phyloP scores from a whole-genome alignment of 1,140 invertebrate genomes.

The Odontomachus brunneus region DNA sequence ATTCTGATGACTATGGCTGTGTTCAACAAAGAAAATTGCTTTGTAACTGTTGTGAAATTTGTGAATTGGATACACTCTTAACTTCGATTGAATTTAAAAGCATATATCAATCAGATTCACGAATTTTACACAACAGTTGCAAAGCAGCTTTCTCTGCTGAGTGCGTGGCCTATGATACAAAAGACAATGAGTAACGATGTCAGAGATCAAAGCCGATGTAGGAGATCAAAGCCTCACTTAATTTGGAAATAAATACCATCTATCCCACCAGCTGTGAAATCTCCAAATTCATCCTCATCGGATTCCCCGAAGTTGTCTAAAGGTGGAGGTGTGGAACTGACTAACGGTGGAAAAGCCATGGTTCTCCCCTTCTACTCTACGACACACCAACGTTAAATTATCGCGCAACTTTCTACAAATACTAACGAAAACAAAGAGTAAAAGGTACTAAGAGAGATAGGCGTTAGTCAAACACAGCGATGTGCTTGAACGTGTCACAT shows the following conservation, averaged over 20 bases:
- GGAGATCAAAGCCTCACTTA: too few species aligned
- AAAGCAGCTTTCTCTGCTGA: too few species aligned
- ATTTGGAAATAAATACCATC: conserved; percentile 76
- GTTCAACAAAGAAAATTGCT: too few species aligned
- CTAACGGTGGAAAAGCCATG: conserved; percentile 87
- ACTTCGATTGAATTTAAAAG: too few species aligned
- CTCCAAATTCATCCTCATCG: conserved; percentile 88
- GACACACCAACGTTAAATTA: not conserved
- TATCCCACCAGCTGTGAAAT: conserved; percentile 85
- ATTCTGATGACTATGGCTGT: not conserved
- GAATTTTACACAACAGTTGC: too few species aligned
- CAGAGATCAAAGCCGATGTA: too few species aligned
- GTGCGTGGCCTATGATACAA: too few species aligned
- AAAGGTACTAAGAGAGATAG: not conserved
- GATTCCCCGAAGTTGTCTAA: conserved; percentile 87
- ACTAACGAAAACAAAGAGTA: not conserved
- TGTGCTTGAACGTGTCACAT: not conserved
- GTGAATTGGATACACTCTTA: too few species aligned
- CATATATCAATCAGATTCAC: too few species aligned
- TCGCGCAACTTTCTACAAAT: not conserved
- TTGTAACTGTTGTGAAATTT: too few species aligned
- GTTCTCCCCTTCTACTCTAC: conserved; percentile 29
- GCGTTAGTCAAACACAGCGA: not conserved
- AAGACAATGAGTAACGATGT: too few species aligned
- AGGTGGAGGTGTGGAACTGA: conserved; percentile 88